These are phyloP conservation scores for Clarias gariepinus DNA, from an alignment of 2,113 vertebrate genomes.

Conservation along the genomic window DNA sequence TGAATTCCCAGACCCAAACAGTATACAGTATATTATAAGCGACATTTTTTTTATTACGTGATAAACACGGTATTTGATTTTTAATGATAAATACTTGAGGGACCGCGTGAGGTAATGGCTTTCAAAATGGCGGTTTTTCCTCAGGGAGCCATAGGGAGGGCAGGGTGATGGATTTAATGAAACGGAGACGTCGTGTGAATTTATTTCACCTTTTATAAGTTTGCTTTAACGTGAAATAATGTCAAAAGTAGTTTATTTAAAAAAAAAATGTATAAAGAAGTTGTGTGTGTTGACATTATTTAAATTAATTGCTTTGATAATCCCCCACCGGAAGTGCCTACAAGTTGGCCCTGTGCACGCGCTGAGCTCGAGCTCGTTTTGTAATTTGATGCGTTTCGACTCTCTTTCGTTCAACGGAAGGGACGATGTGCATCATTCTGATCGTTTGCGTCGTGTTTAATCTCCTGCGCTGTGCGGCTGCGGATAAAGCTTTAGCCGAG, in stretches of 20 bases:
- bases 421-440: neutral
- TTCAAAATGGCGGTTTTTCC: neutral
- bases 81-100: neutral
- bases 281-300: neutral
- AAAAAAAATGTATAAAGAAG: too few relatives aligned
- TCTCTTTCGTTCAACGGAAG: neutral
- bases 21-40: neutral
- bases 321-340: neutral
- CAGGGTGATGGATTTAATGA: neutral
- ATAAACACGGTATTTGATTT: neutral
- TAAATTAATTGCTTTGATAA: neutral
- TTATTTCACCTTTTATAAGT: too few relatives aligned
- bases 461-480: neutral
- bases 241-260: too few relatives aligned
- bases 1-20: too few relatives aligned
- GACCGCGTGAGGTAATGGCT: neutral
- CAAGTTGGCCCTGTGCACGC: neutral
- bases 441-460: neutral
- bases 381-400: neutral
- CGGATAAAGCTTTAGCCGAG: conserved; percentile 15
- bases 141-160: neutral
- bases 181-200: neutral
- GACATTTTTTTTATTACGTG: neutral
- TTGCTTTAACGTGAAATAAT: neutral
- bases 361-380: neutral